Evolutionary conservation across 2,113 vertebrate genomes (phyloP).

Genomic region (Corythornis cristatus): DNA sequence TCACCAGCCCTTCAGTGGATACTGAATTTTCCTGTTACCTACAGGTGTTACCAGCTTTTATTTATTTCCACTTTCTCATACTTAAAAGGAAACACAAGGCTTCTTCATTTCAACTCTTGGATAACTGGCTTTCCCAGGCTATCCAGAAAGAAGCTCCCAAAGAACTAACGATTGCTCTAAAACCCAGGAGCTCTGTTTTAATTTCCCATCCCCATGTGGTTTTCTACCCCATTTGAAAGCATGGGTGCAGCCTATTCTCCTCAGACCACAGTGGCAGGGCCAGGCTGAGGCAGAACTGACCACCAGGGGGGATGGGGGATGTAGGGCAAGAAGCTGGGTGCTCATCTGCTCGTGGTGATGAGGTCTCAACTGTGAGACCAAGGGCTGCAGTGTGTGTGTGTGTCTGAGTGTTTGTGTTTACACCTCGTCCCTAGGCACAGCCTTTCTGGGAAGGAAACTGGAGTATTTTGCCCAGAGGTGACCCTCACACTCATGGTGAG

Average conservation of each 20-base stretch:
- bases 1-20: background rate
- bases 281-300: background rate
- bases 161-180: background rate
- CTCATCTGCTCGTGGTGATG: background rate
- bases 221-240: background rate
- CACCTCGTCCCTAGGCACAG: background rate
- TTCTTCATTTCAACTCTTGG: background rate
- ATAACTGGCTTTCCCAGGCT: background rate
- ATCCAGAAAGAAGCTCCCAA: background rate
- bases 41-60: background rate
- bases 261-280: background rate
- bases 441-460: background rate
- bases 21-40: background rate
- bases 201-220: background rate
- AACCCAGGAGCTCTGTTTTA: background rate
- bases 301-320: background rate
- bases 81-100: background rate
- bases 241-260: background rate
- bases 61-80: background rate
- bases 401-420: background rate
- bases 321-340: background rate
- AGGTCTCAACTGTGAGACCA: background rate
- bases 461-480: background rate
- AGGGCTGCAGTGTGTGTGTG: accelerated
- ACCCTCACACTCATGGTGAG: background rate